Evolutionary conservation across 2,888 invertebrate species (phyloP), one percentile per base, ranked within the genome.

Genomic region (Drosophila multiciliata): DNA sequence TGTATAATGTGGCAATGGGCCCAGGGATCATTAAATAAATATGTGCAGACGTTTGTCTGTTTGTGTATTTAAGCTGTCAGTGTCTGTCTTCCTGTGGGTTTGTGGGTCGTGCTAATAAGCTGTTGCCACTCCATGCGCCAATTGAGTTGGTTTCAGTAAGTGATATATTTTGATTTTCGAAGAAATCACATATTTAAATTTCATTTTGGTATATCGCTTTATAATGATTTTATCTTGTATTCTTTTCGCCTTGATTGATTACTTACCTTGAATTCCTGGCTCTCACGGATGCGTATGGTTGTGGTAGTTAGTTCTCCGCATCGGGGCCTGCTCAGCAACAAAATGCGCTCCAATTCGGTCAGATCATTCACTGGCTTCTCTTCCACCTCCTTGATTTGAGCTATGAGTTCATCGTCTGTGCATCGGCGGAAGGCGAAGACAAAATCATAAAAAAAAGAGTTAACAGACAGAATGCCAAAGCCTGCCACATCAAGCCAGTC

Each of bases 211-310:
- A 17, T 23, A 49, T 52, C 42, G 12, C 2, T 2, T 2, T 20
- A 45, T 45, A 2, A 20, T 1, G 20, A 12, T 45, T 12, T 45
- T 45, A 20, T 45, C 2, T 1, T 20, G 5, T 17, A 26, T 32
- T 7, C 32, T 15, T 12, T n/a, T 20, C n/a, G 23, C 7, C 4
- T 12, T 6, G 35, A 23, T 17, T 38, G 32, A 26, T 8, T 40
- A 77, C 94, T 94, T 93, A 98, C 99, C 96, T 99, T 99, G 94
- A 99, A 99, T 94, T 99, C 99, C 93, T 98, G 98, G 94, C 98
- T 99, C 94, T 99, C 99, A 91, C 97, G 98, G 92, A 99, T 97
- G 91, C 98, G 95, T 90, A 99, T 95, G 94, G 97, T 96, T 69
- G 97, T 96, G 85, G 97, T 95, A 80, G 95, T 95, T 91, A 96